Evolutionary conservation across 1,140 invertebrate genomes (phyloP).

Genomic region (Brachionus sp.): DNA sequence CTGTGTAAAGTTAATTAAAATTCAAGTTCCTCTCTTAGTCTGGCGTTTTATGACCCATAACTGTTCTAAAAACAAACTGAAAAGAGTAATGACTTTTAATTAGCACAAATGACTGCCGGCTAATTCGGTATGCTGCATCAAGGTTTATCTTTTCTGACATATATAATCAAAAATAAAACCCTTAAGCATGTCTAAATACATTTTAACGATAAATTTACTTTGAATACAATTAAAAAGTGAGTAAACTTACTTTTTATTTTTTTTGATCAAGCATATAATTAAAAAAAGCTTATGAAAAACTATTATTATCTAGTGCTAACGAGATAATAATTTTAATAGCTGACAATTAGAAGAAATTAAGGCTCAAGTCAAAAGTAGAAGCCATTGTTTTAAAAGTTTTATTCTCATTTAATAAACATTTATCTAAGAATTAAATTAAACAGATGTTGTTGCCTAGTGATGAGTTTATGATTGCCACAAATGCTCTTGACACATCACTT

Average conservation of each 20-base stretch:
- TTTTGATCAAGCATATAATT: neutral
- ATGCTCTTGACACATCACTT: neutral
- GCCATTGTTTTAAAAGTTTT: neutral
- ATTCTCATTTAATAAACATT: neutral
- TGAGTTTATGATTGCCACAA: neutral
- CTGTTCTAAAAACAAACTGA: slow-evolving; percentile 5
- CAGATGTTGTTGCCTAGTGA: slow-evolving; percentile 20
- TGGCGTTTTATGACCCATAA: neutral
- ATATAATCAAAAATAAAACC: neutral
- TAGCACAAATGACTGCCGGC: slow-evolving; percentile 3
- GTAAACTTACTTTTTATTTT: neutral
- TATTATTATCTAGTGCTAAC: neutral
- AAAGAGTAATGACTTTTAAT: neutral
- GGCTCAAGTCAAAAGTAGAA: neutral
- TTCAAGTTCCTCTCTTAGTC: neutral
- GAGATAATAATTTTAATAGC: slow-evolving; percentile 43
- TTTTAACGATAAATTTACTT: slow-evolving; percentile 28
- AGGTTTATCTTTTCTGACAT: slow-evolving; percentile 6
- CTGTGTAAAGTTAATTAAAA: neutral
- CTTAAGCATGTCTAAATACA: neutral
- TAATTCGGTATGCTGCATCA: neutral
- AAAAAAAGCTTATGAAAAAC: neutral
- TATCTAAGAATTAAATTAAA: slow-evolving; percentile 21
- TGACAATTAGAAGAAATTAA: slow-evolving; percentile 16
- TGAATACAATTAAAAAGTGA: slow-evolving; percentile 24